Percentiles rank a stretch among this genome's conserved stretches.
These are phyloP conservation scores for Tachysurus vachellii DNA, from an alignment of 2,113 vertebrate species.

Conservation along the genomic window DNA sequence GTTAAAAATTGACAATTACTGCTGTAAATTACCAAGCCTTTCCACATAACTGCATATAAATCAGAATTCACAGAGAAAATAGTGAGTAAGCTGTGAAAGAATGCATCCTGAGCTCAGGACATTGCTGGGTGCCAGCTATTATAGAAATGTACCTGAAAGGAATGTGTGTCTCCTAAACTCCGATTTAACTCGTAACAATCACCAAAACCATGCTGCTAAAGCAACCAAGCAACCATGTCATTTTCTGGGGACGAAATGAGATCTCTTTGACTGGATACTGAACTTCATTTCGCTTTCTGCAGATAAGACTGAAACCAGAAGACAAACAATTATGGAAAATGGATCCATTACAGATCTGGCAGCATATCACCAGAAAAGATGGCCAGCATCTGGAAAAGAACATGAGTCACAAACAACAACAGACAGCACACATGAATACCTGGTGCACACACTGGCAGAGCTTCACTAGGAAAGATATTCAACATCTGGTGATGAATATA, in stretches of 20 bases:
- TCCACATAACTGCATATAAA: not conserved
- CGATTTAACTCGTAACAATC: not conserved
- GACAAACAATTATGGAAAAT: constrained; percentile 4
- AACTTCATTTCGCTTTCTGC: not conserved
- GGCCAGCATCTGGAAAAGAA: constrained; percentile 5
- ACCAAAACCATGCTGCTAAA: not conserved
- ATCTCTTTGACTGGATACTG: not conserved
- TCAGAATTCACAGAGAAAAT: not conserved
- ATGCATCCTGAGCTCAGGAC: not conserved
- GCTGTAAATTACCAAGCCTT: not conserved
- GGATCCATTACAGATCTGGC: not conserved
- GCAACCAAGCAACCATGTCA: not conserved
- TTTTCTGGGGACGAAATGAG: not conserved
- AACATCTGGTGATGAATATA: constrained; percentile 2
- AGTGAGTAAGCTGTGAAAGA: no score
- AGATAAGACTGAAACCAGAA: not conserved
- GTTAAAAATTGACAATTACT: not conserved
- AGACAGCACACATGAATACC: not conserved
- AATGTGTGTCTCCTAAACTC: not conserved
- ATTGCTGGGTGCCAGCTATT: not conserved
- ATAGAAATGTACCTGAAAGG: not conserved
- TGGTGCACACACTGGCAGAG: not conserved
- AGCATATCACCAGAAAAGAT: constrained; percentile 14
- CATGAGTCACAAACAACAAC: constrained; percentile 19
- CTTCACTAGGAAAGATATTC: not conserved